These are phyloP conservation scores for Anolis carolinensis DNA, from an alignment of 2,113 vertebrate genomes.

Conservation along the genomic window DNA sequence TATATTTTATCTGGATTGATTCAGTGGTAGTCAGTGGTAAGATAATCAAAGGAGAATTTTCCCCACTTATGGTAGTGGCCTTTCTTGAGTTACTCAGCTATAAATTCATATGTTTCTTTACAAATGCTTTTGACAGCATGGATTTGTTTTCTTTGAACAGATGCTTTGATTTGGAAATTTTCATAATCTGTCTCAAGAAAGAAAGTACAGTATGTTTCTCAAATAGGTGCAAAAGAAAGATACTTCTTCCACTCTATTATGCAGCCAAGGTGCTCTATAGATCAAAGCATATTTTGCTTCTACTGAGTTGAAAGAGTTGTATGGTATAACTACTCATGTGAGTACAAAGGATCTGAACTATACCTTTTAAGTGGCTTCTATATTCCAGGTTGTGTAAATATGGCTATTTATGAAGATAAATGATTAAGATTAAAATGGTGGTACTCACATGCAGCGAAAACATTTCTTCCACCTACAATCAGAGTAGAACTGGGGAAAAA, in stretches of 20 bases:
- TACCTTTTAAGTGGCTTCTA: background rate
- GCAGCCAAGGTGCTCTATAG: background rate
- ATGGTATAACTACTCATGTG: background rate
- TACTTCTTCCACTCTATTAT: conserved; percentile 11
- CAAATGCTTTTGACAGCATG: conserved; percentile 25
- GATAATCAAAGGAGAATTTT: conserved; percentile 24
- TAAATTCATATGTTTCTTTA: conserved; percentile 23
- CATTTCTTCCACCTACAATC: too few species aligned
- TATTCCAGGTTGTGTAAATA: background rate
- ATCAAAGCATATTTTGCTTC: background rate
- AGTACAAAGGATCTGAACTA: background rate
- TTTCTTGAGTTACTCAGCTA: background rate
- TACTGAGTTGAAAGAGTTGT: background rate
- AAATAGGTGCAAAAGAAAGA: background rate
- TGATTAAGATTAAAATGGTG: background rate
- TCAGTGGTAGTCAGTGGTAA: background rate
- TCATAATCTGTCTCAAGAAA: conserved; percentile 39
- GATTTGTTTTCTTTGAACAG: conserved; percentile 23
- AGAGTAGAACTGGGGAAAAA: background rate
- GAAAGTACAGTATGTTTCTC: conserved; percentile 27
- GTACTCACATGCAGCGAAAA: background rate
- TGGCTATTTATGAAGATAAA: background rate
- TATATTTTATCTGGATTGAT: conserved; percentile 5
- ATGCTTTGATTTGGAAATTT: conserved; percentile 32
- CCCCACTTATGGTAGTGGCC: background rate